phyloP scores from a whole-genome alignment of 92 coral and sea anemone genomes.

The Parazoanthus swiftii region DNA sequence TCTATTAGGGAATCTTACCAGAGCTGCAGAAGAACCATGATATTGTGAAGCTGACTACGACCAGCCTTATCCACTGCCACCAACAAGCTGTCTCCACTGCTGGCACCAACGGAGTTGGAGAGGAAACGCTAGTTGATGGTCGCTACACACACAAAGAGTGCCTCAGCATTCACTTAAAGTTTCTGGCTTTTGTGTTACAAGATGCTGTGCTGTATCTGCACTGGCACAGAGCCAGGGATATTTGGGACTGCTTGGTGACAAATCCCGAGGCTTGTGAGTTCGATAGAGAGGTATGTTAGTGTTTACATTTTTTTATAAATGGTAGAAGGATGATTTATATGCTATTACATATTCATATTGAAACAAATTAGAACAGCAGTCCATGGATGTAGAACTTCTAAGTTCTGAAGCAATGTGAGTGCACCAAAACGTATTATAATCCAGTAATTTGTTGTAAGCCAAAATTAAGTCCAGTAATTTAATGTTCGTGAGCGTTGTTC shows the following conservation, averaged over 20 bases:
- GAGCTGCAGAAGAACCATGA: conserved; percentile 81
- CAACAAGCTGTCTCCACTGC: conserved; percentile 74
- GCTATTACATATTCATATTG: no score
- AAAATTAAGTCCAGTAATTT: no score
- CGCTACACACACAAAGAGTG: conserved; percentile 77
- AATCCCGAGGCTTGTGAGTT: conserved; percentile 78
- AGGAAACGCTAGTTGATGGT: conserved; percentile 84
- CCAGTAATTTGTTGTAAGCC: not conserved
- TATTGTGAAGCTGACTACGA: conserved; percentile 77
- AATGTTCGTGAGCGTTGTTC: no score
- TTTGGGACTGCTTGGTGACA: conserved; percentile 81
- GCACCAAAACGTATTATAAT: not conserved
- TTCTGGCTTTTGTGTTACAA: conserved; percentile 82
- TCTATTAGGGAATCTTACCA: conserved; percentile 74
- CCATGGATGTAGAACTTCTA: no score
- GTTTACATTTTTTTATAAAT: no score
- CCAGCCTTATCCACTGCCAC: conserved; percentile 82
- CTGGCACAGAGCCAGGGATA: conserved; percentile 85
- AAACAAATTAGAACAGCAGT: no score
- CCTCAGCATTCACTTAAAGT: conserved; percentile 67
- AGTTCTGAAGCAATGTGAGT: not conserved
- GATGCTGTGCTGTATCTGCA: conserved; percentile 80
- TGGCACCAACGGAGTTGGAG: conserved; percentile 57
- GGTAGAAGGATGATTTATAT: no score
- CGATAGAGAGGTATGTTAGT: conserved; percentile 72